Evolutionary conservation across 2,888 invertebrate species (phyloP).

Genomic region (Augiades crinisus): DNA sequence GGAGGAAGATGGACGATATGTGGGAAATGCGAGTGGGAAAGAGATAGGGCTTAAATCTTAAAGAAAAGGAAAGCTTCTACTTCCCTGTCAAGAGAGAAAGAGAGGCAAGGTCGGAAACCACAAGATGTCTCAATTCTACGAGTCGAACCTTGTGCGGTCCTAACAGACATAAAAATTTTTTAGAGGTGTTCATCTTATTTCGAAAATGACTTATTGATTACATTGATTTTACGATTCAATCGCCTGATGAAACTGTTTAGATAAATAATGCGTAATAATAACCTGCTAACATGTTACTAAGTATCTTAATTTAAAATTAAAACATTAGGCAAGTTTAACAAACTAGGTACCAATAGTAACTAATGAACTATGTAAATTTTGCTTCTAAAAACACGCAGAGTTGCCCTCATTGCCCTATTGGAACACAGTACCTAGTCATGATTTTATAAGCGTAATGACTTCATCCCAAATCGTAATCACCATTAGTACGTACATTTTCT

Average conservation of each 20-base stretch:
- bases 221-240: slow-evolving; percentile 11
- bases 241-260: too few relatives aligned
- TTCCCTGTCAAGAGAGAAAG: slow-evolving; percentile 53
- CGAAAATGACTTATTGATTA: slow-evolving; percentile 40
- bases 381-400: too few relatives aligned
- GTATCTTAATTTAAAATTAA: too few relatives aligned
- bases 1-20: slow-evolving; percentile 74
- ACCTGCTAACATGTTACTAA: too few relatives aligned
- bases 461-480: slow-evolving; percentile 24
- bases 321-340: too few relatives aligned
- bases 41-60: slow-evolving; percentile 62
- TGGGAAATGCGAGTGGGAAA: slow-evolving; percentile 67
- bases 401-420: too few relatives aligned
- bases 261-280: too few relatives aligned
- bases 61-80: slow-evolving; percentile 67
- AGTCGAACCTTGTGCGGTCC: slow-evolving; percentile 77
- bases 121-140: slow-evolving; percentile 81
- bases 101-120: slow-evolving; percentile 77
- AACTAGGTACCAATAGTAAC: too few relatives aligned
- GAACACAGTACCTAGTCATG: too few relatives aligned
- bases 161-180: slow-evolving; percentile 61
- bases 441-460: slow-evolving; percentile 25
- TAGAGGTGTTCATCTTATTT: slow-evolving; percentile 65
- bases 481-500: slow-evolving; percentile 30
- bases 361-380: too few relatives aligned